Evolutionary conservation across 1,140 invertebrate genomes (phyloP).

Genomic region (Helicorthomorpha holstii): DNA sequence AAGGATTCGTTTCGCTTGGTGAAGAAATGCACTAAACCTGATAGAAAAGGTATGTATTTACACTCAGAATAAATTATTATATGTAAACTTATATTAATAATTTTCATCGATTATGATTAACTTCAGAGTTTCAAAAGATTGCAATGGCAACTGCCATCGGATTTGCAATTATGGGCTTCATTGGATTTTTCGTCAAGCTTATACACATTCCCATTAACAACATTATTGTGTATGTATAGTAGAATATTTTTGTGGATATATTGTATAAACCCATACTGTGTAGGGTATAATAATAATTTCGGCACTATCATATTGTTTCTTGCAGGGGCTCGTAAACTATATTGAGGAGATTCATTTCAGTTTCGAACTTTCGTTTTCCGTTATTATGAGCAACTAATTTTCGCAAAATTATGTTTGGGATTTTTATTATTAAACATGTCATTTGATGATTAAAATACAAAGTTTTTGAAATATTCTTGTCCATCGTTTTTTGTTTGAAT

Average conservation of each 20-base stretch:
- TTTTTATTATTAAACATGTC: too few species aligned
- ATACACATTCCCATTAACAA: slow-evolving; percentile 99
- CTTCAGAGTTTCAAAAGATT: slow-evolving; percentile 98
- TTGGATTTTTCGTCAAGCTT: slow-evolving; percentile 98
- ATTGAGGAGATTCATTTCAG: too few species aligned
- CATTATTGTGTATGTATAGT: slow-evolving; percentile 65
- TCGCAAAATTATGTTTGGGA: too few species aligned
- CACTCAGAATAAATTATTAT: neutral
- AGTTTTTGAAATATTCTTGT: too few species aligned
- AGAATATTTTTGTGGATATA: too few species aligned
- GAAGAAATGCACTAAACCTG: slow-evolving; percentile 98
- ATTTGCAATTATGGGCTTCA: slow-evolving; percentile 99
- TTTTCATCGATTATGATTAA: slow-evolving; percentile 15
- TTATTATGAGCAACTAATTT: too few species aligned
- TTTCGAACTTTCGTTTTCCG: too few species aligned
- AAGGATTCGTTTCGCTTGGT: slow-evolving; percentile 92
- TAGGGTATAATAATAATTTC: too few species aligned
- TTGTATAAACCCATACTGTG: too few species aligned
- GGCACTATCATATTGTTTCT: neutral
- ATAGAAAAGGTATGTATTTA: slow-evolving; percentile 69
- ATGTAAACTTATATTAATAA: neutral
- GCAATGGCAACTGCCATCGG: slow-evolving; percentile 98
- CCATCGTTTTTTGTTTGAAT: too few species aligned
- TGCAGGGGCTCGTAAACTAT: neutral
- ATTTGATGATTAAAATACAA: too few species aligned